Evolutionary conservation across 2,797 vertebrate species (phyloP).

Genomic region (Lutjanus campechanus): DNA sequence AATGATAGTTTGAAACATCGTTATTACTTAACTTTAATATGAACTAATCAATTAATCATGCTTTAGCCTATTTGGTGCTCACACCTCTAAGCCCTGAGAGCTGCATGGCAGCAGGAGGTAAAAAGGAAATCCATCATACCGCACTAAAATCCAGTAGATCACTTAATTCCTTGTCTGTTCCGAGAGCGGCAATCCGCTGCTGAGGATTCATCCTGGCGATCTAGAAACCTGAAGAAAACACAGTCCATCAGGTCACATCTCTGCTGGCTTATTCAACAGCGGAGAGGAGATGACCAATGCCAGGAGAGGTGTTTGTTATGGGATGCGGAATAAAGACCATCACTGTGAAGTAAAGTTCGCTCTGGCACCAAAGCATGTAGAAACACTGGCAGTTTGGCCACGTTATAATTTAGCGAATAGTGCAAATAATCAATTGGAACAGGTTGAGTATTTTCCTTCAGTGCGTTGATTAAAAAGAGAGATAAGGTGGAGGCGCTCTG

Average conservation of each 20-base stretch:
- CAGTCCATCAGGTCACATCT: slow-evolving; percentile 67
- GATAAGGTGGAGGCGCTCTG: slow-evolving; percentile 33
- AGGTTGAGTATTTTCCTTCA: slow-evolving; percentile 5
- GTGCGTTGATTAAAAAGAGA: slow-evolving; percentile 21
- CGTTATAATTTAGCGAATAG: not conserved
- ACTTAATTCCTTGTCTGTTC: slow-evolving; percentile 99
- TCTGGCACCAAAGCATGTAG: not conserved
- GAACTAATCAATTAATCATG: slow-evolving; percentile 18
- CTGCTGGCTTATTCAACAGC: slow-evolving; percentile 32
- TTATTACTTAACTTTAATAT: not conserved
- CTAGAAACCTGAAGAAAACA: slow-evolving; percentile 84
- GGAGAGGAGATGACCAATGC: slow-evolving; percentile 51
- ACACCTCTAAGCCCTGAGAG: slow-evolving; percentile 19
- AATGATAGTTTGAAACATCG: slow-evolving; percentile 10
- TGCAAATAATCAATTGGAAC: not conserved
- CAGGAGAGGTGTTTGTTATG: slow-evolving; percentile 45
- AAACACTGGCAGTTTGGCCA: slow-evolving; percentile 23
- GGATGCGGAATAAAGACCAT: slow-evolving; percentile 52
- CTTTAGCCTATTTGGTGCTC: slow-evolving; percentile 13
- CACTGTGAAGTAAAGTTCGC: slow-evolving; percentile 62
- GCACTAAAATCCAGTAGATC: slow-evolving; percentile 99
- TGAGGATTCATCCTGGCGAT: slow-evolving; percentile 96
- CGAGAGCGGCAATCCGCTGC: slow-evolving; percentile 99
- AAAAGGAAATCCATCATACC: slow-evolving; percentile 86
- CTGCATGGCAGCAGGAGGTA: slow-evolving; percentile 43